These are phyloP conservation scores for Plagiodera versicolora DNA, from an alignment of 2,888 invertebrate genomes.

Conservation along the genomic window DNA sequence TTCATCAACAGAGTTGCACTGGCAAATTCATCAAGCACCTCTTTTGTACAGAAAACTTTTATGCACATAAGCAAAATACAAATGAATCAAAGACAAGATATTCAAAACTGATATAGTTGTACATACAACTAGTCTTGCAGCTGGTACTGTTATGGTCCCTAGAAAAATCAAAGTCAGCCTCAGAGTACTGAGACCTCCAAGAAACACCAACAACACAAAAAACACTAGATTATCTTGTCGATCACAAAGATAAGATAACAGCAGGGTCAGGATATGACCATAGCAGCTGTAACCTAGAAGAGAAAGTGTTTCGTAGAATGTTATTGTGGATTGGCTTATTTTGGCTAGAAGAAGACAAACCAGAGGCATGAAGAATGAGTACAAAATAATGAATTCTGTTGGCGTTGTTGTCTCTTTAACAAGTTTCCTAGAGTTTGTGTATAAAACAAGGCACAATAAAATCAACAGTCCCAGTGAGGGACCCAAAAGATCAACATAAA, in stretches of 20 bases:
- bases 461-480: slow-evolving; percentile 51
- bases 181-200: slow-evolving; percentile 57
- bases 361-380: slow-evolving; percentile 48
- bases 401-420: slow-evolving; percentile 47
- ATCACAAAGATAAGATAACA: slow-evolving; percentile 52
- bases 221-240: slow-evolving; percentile 55
- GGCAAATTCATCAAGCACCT: background rate
- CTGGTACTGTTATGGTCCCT: slow-evolving; percentile 55
- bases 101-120: slow-evolving; percentile 54
- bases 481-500: slow-evolving; percentile 55
- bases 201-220: slow-evolving; percentile 53
- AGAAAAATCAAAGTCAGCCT: slow-evolving; percentile 55
- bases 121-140: slow-evolving; percentile 56
- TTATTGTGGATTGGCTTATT: slow-evolving; percentile 47
- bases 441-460: slow-evolving; percentile 49
- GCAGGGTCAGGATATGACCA: slow-evolving; percentile 55
- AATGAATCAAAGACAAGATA: slow-evolving; percentile 56
- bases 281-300: slow-evolving; percentile 57
- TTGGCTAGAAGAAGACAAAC: slow-evolving; percentile 48
- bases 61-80: slow-evolving; percentile 59
- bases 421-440: slow-evolving; percentile 50
- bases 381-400: slow-evolving; percentile 45
- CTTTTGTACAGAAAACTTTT: slow-evolving; percentile 41
- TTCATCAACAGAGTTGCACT: background rate
- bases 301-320: slow-evolving; percentile 51